These are phyloP conservation scores for Anser brachyrhynchus DNA, from an alignment of 2,113 vertebrate genomes.

Conservation along the genomic window DNA sequence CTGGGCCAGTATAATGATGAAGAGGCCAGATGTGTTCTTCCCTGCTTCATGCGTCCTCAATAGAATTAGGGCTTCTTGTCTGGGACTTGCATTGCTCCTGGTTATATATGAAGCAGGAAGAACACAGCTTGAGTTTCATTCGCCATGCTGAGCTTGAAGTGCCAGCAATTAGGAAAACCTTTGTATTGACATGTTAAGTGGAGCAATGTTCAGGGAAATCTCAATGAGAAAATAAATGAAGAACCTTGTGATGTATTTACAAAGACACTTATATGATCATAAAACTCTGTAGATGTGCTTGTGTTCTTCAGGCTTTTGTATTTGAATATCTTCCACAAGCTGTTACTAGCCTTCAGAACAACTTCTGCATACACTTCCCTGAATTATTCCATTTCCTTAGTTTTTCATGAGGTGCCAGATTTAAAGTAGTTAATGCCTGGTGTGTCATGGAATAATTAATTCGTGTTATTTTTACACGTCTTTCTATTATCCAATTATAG, in stretches of 20 bases:
- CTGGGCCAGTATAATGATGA: not conserved
- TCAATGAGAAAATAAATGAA: not conserved
- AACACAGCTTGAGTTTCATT: not conserved
- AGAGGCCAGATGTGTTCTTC: not conserved
- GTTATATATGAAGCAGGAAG: not conserved
- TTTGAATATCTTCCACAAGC: not conserved
- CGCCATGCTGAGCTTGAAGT: not conserved
- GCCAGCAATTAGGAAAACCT: not conserved
- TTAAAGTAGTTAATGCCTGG: not conserved
- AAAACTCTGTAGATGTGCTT: not conserved
- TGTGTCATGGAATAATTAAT: not conserved
- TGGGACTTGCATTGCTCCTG: not conserved
- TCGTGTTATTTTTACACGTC: not conserved
- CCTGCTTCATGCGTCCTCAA: not conserved
- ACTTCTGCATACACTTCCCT: not conserved
- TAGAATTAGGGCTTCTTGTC: not conserved
- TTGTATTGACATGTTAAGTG: not conserved
- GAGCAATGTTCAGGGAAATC: not conserved
- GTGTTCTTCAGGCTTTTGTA: not conserved
- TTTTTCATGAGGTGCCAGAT: not conserved
- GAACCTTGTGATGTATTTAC: not conserved
- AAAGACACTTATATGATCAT: not conserved
- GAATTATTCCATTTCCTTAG: not conserved
- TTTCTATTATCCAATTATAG: constrained; percentile 66
- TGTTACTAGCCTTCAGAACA: not conserved